Base-by-base conservation (phyloP, 2,888 invertebrate genomes). In the Galerucella nymphaeae region DNA sequence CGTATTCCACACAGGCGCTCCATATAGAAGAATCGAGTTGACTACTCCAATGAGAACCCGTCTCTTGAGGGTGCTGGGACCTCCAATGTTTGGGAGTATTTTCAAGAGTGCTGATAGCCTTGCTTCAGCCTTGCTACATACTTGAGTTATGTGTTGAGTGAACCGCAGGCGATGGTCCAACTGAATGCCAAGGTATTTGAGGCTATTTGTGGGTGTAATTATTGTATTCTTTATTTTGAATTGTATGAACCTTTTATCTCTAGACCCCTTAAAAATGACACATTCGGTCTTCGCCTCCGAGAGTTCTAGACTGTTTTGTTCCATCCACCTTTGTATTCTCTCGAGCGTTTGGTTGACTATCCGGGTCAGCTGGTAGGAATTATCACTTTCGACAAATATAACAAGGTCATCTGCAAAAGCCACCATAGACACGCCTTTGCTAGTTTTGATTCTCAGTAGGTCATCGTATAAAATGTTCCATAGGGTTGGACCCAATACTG, bases 331-430 rank as follows among this genome's bases (percentile, higher is more conserved):
- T 10, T 23, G 18, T 1, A 57, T 4, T 5, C 10, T 18, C 13
- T 2, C 5, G 2, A 57, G 20, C 14, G 1, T 57, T 2, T 2
- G 18, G 6, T 23, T 57, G 0, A 23, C 23, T 2, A 2, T 20
- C 18, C 3, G 20, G 14, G 23, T 18, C 11, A 23, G 1, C 6
- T 20, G 8, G 57, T 18, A 18, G 1, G 18, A 23, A 11, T 57
- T 57, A 13, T 18, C 57, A 8, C n/a, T 50, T 20, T 57, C 57
- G 0, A 18, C 57, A 1, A 18, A 20, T 9, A 57, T 57, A 6
- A 6, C 45, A 0, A 62, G 45, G 20, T 62, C 62, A 11, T 62
- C 62, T 0, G 42, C 63, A 23, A 63, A 63, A 2, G 63, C 63
- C 14, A 61, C 41, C 23, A 18, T 16, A 1, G 16, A 10, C 2